These are phyloP conservation scores for Diaphora mendica DNA, from an alignment of 2,888 invertebrate genomes.

Conservation along the genomic window DNA sequence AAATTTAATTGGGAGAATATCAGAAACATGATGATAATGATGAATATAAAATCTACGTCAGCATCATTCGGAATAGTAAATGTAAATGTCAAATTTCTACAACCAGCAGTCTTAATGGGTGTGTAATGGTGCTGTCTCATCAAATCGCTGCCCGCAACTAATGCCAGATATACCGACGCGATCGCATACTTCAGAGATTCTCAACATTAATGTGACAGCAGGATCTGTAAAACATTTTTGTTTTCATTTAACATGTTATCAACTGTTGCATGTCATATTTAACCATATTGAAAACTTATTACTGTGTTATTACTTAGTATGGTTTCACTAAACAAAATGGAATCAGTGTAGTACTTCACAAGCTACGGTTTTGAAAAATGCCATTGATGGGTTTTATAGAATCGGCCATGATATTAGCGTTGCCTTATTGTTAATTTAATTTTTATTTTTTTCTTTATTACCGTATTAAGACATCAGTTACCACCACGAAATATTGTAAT, in stretches of 20 bases:
- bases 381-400: no score
- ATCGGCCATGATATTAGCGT: no score
- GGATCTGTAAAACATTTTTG: background rate
- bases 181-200: background rate
- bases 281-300: no score
- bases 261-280: no score
- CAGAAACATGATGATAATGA: background rate
- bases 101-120: background rate
- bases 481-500: no score
- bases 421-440: no score
- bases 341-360: background rate
- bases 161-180: background rate
- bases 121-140: background rate
- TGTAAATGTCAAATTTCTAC: background rate
- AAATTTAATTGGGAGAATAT: background rate
- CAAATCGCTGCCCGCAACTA: background rate
- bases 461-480: no score
- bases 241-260: background rate
- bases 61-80: background rate
- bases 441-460: no score
- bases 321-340: no score
- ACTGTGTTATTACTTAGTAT: no score
- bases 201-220: background rate
- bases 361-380: background rate
- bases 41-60: background rate